phyloP scores from a whole-genome alignment of 2,113 vertebrate species.

The Heterochromis multidens region DNA sequence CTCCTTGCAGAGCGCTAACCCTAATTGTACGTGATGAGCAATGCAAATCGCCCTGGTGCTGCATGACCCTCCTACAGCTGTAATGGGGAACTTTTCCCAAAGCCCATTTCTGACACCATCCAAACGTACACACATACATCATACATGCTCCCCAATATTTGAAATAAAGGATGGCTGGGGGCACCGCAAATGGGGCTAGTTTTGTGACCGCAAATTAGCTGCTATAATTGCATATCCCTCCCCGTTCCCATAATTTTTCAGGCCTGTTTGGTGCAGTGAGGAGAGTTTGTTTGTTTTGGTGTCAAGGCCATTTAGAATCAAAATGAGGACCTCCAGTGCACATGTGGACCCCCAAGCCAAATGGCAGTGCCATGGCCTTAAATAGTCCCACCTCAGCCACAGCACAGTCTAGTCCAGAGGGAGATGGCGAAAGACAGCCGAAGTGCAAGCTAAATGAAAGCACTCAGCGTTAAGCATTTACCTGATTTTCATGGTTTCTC shows the following conservation, averaged over 20 bases:
- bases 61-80: conserved; percentile 70
- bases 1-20: conserved; percentile 62
- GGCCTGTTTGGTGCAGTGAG: conserved; percentile 64
- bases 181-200: conserved; percentile 34
- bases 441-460: background rate
- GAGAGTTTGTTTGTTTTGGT: conserved; percentile 80
- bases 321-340: conserved; percentile 72
- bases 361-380: conserved; percentile 55
- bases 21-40: conserved; percentile 77
- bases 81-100: conserved; percentile 48
- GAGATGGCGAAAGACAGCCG: background rate
- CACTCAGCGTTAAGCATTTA: conserved; percentile 8
- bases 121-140: conserved; percentile 24
- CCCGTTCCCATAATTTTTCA: conserved; percentile 65
- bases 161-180: conserved; percentile 44
- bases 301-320: conserved; percentile 77
- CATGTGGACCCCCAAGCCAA: conserved; percentile 65
- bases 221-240: conserved; percentile 74
- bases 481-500: conserved; percentile 29
- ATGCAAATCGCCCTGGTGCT: conserved; percentile 67
- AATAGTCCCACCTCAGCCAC: conserved; percentile 35
- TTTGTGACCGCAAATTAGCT: conserved; percentile 74
- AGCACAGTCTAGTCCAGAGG: background rate
- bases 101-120: conserved; percentile 27
- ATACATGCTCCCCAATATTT: conserved; percentile 48